phyloP scores from a whole-genome alignment of 2,113 vertebrate species.

The Oplegnathus fasciatus region DNA sequence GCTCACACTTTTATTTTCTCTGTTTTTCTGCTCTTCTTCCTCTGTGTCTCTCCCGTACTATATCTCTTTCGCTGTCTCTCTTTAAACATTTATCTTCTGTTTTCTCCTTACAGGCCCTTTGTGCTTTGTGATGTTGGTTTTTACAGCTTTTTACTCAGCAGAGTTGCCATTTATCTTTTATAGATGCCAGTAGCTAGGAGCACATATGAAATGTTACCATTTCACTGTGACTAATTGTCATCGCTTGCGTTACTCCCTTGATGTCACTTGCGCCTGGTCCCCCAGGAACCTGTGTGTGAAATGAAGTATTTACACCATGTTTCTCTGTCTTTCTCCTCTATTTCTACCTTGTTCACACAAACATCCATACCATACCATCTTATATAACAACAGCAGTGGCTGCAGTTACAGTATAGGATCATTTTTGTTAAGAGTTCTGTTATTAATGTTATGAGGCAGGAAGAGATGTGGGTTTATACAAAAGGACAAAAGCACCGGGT shows the following conservation, averaged over 20 bases:
- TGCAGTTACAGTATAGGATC: neutral
- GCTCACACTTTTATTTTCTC: slow-evolving; percentile 89
- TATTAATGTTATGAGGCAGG: slow-evolving; percentile 21
- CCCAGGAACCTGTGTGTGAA: slow-evolving; percentile 60
- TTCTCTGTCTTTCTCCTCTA: slow-evolving; percentile 14
- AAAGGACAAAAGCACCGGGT: slow-evolving; percentile 42
- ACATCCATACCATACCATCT: slow-evolving; percentile 25
- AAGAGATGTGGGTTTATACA: slow-evolving; percentile 5
- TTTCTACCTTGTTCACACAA: slow-evolving; percentile 44
- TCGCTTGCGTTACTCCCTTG: slow-evolving; percentile 68
- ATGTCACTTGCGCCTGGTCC: slow-evolving; percentile 71
- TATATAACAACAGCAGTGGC: slow-evolving; percentile 27
- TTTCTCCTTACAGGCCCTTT: slow-evolving; percentile 83
- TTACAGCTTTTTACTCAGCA: slow-evolving; percentile 81
- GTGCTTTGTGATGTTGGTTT: slow-evolving; percentile 85
- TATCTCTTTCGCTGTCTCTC: slow-evolving; percentile 79
- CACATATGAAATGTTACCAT: slow-evolving; percentile 70
- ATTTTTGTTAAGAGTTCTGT: slow-evolving; percentile 1
- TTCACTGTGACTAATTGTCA: slow-evolving; percentile 81
- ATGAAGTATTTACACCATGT: slow-evolving; percentile 55
- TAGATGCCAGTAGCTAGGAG: slow-evolving; percentile 76
- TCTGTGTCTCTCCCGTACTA: slow-evolving; percentile 68
- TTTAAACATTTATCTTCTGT: slow-evolving; percentile 93
- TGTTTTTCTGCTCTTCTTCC: slow-evolving; percentile 78
- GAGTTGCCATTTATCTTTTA: slow-evolving; percentile 85